Evolutionary conservation across 2,888 invertebrate genomes (phyloP).

Genomic region (Meteorus cinctellus): DNA sequence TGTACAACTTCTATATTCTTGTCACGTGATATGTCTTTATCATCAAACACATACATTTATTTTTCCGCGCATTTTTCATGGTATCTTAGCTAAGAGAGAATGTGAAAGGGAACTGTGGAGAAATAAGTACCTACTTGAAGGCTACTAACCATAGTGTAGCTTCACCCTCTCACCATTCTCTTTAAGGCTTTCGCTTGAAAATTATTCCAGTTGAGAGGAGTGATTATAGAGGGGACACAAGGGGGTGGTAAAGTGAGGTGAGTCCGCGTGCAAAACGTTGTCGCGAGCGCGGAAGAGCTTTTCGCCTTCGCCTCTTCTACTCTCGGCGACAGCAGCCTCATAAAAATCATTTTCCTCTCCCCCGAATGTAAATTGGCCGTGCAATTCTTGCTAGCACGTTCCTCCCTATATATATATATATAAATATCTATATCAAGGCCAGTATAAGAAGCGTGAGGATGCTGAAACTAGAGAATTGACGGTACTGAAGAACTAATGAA

Average conservation of each 20-base stretch:
- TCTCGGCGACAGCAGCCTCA: constrained; percentile 39
- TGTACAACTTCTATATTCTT: too few relatives aligned
- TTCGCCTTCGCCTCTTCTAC: constrained; percentile 44
- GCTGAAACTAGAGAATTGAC: background rate
- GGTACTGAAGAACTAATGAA: background rate
- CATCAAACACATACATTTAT: background rate
- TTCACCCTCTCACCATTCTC: constrained; percentile 27
- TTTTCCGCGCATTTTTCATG: background rate
- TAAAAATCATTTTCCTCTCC: constrained; percentile 47
- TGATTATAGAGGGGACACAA: constrained; percentile 49
- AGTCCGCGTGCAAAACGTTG: constrained; percentile 43
- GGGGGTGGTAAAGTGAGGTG: constrained; percentile 36
- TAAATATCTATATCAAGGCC: background rate
- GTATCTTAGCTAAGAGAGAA: constrained; percentile 5
- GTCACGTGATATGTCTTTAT: too few relatives aligned
- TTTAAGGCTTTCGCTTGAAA: constrained; percentile 38
- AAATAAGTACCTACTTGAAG: constrained; percentile 19
- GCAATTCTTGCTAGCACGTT: constrained; percentile 35
- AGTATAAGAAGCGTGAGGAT: background rate
- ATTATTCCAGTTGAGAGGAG: constrained; percentile 54
- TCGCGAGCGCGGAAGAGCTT: constrained; percentile 47
- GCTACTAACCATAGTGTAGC: background rate
- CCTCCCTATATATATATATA: background rate
- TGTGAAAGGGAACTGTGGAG: background rate
- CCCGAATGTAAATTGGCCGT: constrained; percentile 42